Conservation (phyloP, 1,140 invertebrate species). For the Cyclargus thomasi region DNA sequence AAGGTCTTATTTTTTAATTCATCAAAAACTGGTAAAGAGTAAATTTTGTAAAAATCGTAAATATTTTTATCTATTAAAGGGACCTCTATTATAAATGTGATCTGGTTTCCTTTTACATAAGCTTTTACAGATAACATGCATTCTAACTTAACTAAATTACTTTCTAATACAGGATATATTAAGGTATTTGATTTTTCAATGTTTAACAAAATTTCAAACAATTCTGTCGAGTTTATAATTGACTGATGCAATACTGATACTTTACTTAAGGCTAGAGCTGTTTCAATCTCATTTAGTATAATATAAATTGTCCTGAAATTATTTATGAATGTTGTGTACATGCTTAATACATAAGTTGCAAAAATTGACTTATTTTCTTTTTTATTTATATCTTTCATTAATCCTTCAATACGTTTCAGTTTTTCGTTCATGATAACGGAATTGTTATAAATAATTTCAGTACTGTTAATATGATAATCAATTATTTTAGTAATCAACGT, state of each 20-base stretch:
- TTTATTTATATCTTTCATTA: constrained; percentile 13
- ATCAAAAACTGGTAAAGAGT: constrained; percentile 25
- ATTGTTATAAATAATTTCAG: constrained; percentile 23
- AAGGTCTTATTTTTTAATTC: constrained; percentile 14
- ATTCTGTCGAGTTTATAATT: constrained; percentile 24
- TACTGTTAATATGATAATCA: constrained; percentile 17
- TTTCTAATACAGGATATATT: constrained; percentile 9
- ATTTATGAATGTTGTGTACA: constrained; percentile 22
- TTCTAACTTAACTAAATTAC: constrained; percentile 26
- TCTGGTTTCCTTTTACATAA: constrained; percentile 24
- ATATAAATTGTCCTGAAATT: constrained; percentile 26
- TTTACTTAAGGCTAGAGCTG: constrained; percentile 23
- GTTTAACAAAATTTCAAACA: constrained; percentile 20
- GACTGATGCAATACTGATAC: constrained; percentile 23
- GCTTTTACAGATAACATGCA: constrained; percentile 22
- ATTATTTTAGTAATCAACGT: constrained; percentile 24
- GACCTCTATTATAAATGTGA: constrained; percentile 23
- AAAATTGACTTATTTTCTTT: constrained; percentile 21
- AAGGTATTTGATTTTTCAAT: constrained; percentile 17
- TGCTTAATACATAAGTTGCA: constrained; percentile 14
- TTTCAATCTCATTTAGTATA: constrained; percentile 25
- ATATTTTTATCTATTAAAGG: constrained; percentile 22
- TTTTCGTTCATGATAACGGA: constrained; percentile 22
- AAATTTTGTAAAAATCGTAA: constrained; percentile 26
- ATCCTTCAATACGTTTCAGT: constrained; percentile 14